Evolutionary conservation across 2,888 invertebrate genomes (phyloP).

Genomic region (Isotomurus palustris): DNA sequence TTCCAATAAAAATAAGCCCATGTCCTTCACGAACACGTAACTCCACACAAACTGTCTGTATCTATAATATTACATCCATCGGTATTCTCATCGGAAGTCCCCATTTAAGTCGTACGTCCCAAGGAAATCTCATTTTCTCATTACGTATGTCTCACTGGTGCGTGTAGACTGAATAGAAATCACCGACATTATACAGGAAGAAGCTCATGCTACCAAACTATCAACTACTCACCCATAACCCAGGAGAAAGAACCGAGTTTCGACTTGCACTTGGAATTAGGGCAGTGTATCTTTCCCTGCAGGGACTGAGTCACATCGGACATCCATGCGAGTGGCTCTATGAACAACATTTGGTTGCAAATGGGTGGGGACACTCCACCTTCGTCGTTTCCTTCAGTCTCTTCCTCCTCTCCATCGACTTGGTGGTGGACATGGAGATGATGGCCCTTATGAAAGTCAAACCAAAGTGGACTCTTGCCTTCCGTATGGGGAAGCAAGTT

Average conservation of each 20-base stretch:
- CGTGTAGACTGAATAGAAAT: too few species aligned
- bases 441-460: constrained; percentile 50
- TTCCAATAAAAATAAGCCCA: too few species aligned
- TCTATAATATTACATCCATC: too few species aligned
- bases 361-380: constrained; percentile 49
- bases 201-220: too few species aligned
- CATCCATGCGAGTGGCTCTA: constrained; percentile 91
- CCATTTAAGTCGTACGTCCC: too few species aligned
- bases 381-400: constrained; percentile 47
- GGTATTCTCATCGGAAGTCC: too few species aligned
- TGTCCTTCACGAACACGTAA: too few species aligned
- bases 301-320: constrained; percentile 62
- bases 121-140: too few species aligned
- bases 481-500: constrained; percentile 70
- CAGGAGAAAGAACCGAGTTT: constrained; percentile 88
- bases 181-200: too few species aligned
- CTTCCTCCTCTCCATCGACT: constrained; percentile 4
- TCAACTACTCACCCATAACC: constrained; percentile 60
- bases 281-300: constrained; percentile 79
- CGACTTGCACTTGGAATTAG: constrained; percentile 64
- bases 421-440: constrained; percentile 17
- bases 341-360: constrained; percentile 74
- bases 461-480: constrained; percentile 55
- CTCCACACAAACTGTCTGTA: too few species aligned
- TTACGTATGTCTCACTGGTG: too few species aligned